Percentiles rank a stretch among this genome's conserved stretches.
These are phyloP conservation scores for Bombus confusus DNA, from an alignment of 1,140 invertebrate species.

Conservation along the genomic window DNA sequence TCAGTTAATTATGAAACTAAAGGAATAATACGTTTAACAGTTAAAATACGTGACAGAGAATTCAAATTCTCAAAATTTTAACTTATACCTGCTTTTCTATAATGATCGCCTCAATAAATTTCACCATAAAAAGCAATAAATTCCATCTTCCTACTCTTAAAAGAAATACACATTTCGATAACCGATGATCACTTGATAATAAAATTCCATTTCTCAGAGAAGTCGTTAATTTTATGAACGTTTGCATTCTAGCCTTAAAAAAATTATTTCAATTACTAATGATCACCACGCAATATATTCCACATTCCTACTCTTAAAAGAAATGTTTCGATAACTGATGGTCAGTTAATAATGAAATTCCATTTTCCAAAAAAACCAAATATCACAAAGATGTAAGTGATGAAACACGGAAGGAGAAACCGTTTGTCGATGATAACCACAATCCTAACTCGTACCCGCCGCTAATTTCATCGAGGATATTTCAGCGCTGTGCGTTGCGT, in stretches of 20 bases:
- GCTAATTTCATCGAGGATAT: constrained; percentile 52
- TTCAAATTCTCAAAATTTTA: too few relatives aligned
- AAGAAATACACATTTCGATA: too few relatives aligned
- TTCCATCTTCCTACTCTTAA: too few relatives aligned
- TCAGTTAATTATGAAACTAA: too few relatives aligned
- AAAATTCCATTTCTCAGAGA: not conserved
- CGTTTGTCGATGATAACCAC: constrained; percentile 44
- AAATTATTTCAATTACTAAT: not conserved
- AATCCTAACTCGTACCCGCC: constrained; percentile 32
- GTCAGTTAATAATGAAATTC: not conserved
- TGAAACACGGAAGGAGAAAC: constrained; percentile 21
- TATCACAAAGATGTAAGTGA: not conserved
- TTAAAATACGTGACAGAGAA: too few relatives aligned
- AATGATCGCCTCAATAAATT: too few relatives aligned
- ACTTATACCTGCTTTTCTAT: too few relatives aligned
- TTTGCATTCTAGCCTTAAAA: not conserved
- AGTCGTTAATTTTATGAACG: too few relatives aligned
- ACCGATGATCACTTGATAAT: too few relatives aligned
- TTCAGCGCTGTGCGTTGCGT: not conserved
- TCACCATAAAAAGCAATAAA: too few relatives aligned
- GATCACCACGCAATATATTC: not conserved
- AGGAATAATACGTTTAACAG: too few relatives aligned
- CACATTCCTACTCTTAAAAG: not conserved
- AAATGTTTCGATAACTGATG: not conserved
- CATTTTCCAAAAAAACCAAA: not conserved